phyloP scores from a whole-genome alignment of 2,888 invertebrate genomes.

The Platycheirus rosarum region DNA sequence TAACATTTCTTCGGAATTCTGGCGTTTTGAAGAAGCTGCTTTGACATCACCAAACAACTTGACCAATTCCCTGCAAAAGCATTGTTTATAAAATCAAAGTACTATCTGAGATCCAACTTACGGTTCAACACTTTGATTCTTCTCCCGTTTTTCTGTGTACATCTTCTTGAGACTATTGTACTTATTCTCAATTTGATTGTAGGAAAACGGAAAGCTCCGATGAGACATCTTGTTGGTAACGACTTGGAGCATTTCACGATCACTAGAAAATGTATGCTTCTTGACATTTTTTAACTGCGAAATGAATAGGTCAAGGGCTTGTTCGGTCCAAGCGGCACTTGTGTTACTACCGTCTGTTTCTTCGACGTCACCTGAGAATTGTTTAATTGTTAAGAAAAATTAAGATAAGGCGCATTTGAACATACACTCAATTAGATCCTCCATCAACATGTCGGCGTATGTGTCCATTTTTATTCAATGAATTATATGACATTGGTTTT shows the following conservation, averaged over 20 bases:
- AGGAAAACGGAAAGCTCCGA: conserved; percentile 24
- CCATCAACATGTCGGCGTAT: conserved; percentile 38
- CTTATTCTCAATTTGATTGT: conserved; percentile 43
- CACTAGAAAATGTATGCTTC: conserved; percentile 4
- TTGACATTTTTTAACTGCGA: conserved; percentile 53
- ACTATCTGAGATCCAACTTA: conserved; percentile 15
- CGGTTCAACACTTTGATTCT: conserved; percentile 52
- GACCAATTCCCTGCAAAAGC: conserved; percentile 33
- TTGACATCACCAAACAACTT: conserved; percentile 46
- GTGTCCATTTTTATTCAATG: conserved; percentile 19
- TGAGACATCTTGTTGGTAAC: conserved; percentile 45
- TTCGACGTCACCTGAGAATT: conserved; percentile 31
- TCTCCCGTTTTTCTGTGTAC: conserved; percentile 47
- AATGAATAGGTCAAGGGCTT: conserved; percentile 63
- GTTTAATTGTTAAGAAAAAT: background rate
- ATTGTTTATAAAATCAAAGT: background rate
- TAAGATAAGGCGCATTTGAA: background rate
- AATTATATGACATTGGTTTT: background rate
- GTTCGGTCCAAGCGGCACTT: conserved; percentile 58
- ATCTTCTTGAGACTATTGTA: conserved; percentile 59
- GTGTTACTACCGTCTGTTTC: conserved; percentile 12
- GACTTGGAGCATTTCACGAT: conserved; percentile 48
- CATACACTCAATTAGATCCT: conserved; percentile 65
- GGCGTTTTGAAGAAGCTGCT: background rate
- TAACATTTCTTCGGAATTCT: background rate